Evolutionary conservation across 2,797 vertebrate genomes (phyloP), one percentile per base, ranked within the genome.

Genomic region (Oreonectes daqikongensis): DNA sequence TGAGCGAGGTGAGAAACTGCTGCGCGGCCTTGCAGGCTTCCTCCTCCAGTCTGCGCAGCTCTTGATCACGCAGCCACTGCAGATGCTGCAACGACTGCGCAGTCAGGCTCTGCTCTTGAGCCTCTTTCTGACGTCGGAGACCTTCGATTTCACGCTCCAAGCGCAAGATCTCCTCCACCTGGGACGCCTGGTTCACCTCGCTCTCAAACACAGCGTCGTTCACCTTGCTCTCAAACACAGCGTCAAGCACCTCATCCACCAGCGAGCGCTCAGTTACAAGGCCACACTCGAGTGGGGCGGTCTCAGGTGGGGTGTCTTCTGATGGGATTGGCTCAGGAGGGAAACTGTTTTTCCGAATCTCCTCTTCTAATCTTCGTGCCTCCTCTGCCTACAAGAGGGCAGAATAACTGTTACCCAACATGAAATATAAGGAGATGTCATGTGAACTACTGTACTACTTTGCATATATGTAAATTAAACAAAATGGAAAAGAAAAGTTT

Each of bases 81-180:
- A 99, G 93, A 48, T 94, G 93, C 83, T 90, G 91, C 78, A 98
- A 87, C 0, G 96, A 97, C 5, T 94, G 93, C 77, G 96, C 93
- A 0, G 95, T 98, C 91, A 99, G 82, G 0, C 94, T 93, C 53
- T 95, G 92, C 92, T 99, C 97, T 90, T 96, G 95, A 2, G 86
- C 94, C 90, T 98, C 96, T 90, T 98, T 99, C 88, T 94, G 91
- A 0, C 95, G 91, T 86, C 97, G 96, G 80, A 94, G 87, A 0
- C 78, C 76, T 84, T 98, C 96, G 35, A 99, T 99, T 87, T 99
- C 97, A 63, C 94, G 93, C 88, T 99, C 97, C 80, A 99, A 90
- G 0, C 96, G 92, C 5, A 99, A 91, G 88, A 99, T 99, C 88
- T 97, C 97, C 83, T 99, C 96, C 81, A 99, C 96, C 86, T 99